A percentile compares a stretch with the other conserved stretches of the same genome.
phyloP scores from a whole-genome alignment of 2,888 invertebrate species.

The Crepidodera aurea region DNA sequence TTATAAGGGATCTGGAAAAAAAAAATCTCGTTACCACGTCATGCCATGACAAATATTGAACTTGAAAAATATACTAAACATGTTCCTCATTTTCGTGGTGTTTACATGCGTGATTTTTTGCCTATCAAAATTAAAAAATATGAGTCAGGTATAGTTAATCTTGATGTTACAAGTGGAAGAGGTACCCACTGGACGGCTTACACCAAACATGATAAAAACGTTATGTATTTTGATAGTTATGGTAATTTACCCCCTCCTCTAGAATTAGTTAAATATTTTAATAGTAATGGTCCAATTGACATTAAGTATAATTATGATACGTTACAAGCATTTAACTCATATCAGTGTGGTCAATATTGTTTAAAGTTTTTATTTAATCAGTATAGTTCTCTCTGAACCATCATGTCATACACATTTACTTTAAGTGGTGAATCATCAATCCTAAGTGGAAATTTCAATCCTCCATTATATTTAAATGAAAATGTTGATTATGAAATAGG shows the following conservation, averaged over 20 bases:
- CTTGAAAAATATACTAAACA: neutral
- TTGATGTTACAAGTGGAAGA: slow-evolving; percentile 25
- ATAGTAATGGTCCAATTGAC: neutral
- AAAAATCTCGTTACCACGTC: neutral
- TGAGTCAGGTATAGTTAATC: slow-evolving; percentile 36
- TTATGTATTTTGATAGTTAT: slow-evolving; percentile 38
- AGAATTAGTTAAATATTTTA: slow-evolving; percentile 36
- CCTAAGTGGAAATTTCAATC: no score
- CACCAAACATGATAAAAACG: slow-evolving; percentile 22
- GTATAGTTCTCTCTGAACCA: no score
- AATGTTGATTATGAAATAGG: no score
- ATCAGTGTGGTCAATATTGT: no score
- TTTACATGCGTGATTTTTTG: slow-evolving; percentile 27
- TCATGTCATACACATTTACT: no score
- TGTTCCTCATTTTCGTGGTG: no score
- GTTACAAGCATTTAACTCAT: no score
- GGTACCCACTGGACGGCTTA: slow-evolving; percentile 39
- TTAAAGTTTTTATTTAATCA: no score
- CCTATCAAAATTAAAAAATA: slow-evolving; percentile 21
- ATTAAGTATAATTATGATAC: no score
- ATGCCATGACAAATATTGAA: neutral
- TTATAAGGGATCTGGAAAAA: slow-evolving; percentile 31
- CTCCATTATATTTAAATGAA: no score
- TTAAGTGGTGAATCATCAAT: no score
- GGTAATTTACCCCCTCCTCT: slow-evolving; percentile 24